Percentiles rank a stretch among this genome's conserved stretches.
Conservation (phyloP, 2,888 invertebrate species). For the Hydriomena furcata region DNA sequence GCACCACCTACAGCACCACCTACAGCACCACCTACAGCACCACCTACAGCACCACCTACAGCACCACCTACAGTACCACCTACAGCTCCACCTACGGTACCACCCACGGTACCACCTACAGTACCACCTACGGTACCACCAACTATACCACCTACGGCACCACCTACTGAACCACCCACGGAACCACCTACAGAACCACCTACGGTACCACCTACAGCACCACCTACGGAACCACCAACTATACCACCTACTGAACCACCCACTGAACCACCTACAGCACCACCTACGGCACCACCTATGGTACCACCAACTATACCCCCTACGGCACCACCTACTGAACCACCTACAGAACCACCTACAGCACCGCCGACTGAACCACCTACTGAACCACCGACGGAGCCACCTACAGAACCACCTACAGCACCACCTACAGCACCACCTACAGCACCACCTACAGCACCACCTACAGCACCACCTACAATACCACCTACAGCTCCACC, state of each 20-base stretch:
- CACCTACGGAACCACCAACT: neutral
- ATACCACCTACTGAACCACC: neutral
- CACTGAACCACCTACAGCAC: neutral
- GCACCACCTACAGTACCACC: neutral
- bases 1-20: neutral
- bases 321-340: neutral
- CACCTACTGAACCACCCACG: neutral
- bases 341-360: neutral
- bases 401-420: neutral
- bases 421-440: slow-evolving; percentile 3
- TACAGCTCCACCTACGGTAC: neutral
- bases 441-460: neutral
- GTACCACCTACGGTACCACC: neutral
- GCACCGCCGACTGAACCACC: neutral
- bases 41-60: neutral
- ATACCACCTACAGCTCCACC: neutral
- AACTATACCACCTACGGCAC: slow-evolving; percentile 1
- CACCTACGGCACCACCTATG: neutral
- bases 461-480: neutral
- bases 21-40: neutral
- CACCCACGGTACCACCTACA: neutral
- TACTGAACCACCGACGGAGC: neutral
- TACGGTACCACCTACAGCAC: neutral
- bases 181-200: neutral
- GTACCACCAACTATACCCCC: neutral